Base-by-base conservation (phyloP, 2,888 invertebrate species). In the Lasioglossum lativentre region DNA sequence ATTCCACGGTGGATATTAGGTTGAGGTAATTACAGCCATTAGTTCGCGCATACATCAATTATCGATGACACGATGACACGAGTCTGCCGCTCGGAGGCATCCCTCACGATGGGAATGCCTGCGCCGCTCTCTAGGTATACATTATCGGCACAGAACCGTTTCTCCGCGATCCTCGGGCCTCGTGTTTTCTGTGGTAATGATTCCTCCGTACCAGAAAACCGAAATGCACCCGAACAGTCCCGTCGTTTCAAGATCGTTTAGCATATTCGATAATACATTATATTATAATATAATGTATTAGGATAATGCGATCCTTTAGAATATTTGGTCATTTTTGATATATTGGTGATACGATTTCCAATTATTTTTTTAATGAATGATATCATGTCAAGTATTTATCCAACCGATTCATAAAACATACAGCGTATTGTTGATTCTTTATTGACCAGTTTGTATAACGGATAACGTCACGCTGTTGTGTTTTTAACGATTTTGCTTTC, bases 41-140 rank as follows among this genome's bases (percentile, higher is more conserved):
- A 94, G 94, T 92, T 90, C 90, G 92, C 92, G 91, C 93, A 94
- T 94, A 94, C 94, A 94, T 94, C 94, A 94, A 94, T 94, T 94
- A 94, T 94, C 93, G 93, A 94, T 92, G 94, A 94, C 94, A 93
- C 92, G 94, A 93, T 93, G 94, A 94, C 93, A 92, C 82, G 92
- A 92, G 91, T 92, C 91, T 89, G 90, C 86, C 90, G 92, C 93
- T 91, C 87, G 88, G 89, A 91, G 92, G 92, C 91, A 91, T 91
- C 91, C 87, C 90, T 90, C 85, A 86, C 90, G 87, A 92, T 90
- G 92, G 91, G 88, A 91, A 91, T 90, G 86, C 86, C 82, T 42
- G 72, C 78, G 40, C 72, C n/a, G 70, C 40, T 81, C 84, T 80
- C 52, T 52, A 27, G 45, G 70, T 74, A 86, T 75, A 71, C 82